Conservation (phyloP, 2,797 vertebrate species). For the Urosaurus nigricauda region DNA sequence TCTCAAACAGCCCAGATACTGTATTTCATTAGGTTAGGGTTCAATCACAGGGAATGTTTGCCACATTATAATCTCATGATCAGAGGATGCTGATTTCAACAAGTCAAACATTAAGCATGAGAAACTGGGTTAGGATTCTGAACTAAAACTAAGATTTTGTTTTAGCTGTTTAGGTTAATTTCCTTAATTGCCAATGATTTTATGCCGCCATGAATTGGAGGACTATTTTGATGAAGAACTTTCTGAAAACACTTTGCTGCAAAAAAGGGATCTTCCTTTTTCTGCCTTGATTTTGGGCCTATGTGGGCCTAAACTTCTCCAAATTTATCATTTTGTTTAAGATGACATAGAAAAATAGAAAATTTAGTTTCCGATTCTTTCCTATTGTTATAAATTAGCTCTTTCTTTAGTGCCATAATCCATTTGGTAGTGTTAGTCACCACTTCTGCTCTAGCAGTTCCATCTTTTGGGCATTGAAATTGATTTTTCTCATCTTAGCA, state of each 20-base stretch:
- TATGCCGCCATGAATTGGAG: background rate
- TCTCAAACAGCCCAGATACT: background rate
- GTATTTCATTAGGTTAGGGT: conserved; percentile 2
- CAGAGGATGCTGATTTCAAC: background rate
- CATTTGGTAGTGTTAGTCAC: conserved; percentile 61
- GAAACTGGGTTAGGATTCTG: background rate
- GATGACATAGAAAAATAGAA: conserved; percentile 36
- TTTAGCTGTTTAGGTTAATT: conserved; percentile 2
- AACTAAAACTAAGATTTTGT: background rate
- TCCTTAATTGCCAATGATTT: background rate
- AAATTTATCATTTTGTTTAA: conserved; percentile 22
- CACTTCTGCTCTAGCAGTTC: conserved; percentile 72
- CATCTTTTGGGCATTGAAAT: conserved; percentile 78
- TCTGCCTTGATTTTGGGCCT: accelerated
- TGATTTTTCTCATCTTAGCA: conserved; percentile 79
- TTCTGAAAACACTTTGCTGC: conserved; percentile 13
- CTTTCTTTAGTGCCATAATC: conserved; percentile 47
- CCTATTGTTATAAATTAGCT: conserved; percentile 42
- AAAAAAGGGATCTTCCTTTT: background rate
- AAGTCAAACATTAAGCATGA: background rate
- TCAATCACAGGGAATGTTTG: background rate
- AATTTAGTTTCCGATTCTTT: conserved; percentile 43
- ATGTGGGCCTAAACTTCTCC: background rate
- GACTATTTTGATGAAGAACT: background rate
- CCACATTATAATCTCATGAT: background rate